These are phyloP conservation scores for Synanthedon andrenaeformis DNA, from an alignment of 2,888 invertebrate genomes.

Conservation along the genomic window DNA sequence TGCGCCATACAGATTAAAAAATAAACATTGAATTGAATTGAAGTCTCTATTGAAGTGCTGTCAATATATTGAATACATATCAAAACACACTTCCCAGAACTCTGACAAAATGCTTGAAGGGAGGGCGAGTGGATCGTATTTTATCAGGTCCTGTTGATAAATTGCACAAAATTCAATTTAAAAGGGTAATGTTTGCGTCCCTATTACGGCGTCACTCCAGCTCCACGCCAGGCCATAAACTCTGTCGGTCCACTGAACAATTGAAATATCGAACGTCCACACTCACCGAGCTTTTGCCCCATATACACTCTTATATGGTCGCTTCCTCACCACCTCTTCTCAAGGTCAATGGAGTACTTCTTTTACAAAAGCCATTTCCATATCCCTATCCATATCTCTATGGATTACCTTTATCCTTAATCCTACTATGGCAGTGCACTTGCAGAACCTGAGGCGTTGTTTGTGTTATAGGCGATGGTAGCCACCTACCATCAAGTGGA, in stretches of 20 bases:
- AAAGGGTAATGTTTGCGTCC: constrained; percentile 65
- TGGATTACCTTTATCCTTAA: too few relatives aligned
- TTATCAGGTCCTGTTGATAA: constrained; percentile 54
- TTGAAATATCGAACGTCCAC: constrained; percentile 49
- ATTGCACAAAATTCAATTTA: constrained; percentile 64
- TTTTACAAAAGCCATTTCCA: too few relatives aligned
- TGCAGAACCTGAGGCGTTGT: too few relatives aligned
- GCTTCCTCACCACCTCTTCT: neutral
- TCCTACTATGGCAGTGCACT: too few relatives aligned
- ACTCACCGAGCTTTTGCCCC: constrained; percentile 20
- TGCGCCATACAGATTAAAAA: too few relatives aligned
- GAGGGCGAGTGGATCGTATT: constrained; percentile 29
- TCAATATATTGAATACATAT: constrained; percentile 32
- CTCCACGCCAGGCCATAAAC: constrained; percentile 52
- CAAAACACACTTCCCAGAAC: constrained; percentile 25
- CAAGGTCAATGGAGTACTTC: neutral
- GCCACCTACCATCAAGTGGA: too few relatives aligned
- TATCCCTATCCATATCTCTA: too few relatives aligned
- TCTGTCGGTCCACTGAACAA: constrained; percentile 51
- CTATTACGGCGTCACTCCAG: constrained; percentile 59
- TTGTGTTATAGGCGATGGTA: too few relatives aligned
- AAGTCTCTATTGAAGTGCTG: too few relatives aligned
- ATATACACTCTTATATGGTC: constrained; percentile 33
- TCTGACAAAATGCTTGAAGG: constrained; percentile 43
- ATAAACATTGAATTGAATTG: too few relatives aligned